Evolutionary conservation across 2,113 vertebrate genomes (phyloP), one percentile per base, ranked within the genome.

Genomic region (Petrocephalus zakoni): DNA sequence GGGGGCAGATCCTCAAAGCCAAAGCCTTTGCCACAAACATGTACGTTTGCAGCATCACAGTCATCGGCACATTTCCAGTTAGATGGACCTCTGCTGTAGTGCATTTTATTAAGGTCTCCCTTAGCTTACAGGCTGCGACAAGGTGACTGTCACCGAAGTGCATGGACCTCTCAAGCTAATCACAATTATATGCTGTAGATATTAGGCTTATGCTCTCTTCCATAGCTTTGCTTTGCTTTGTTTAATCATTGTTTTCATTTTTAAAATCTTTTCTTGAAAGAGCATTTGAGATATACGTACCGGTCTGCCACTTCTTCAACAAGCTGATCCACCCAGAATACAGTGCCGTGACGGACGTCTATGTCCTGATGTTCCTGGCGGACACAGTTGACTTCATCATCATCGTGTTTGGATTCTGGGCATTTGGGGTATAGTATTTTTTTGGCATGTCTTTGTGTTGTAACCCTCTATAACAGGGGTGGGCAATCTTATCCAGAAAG

Each of bases 331-430:
- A 98, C 87, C 97, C 98, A 9, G 97, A 99, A 89, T 99, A 98
- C 94, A 99, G 97, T 4, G 97, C 98, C 0, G 98, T 99, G 92
- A 98, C 97, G 0, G 97, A 99, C 0, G 97, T 99, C 2, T 99
- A 99, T 0, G 97, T 98, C 88, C 96, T 98, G 90, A 99, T 99
- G 98, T 99, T 99, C 92, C 94, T 99, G 29, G 97, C 97, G 0
- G 98, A 99, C 91, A 98, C 97, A 0, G 96, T 98, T 0, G 97
- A 98, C 93, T 99, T 99, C 93, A 96, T 99, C 94, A 97, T 98
- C 93, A 98, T 98, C 61, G 97, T 99, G 81, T 99, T 99, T 87
- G 97, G 98, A 89, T 99, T 98, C 92, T 97, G 97, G 96, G 98
- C 98, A 86, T 99, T 99, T 81, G 98, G 97, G 95, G 97, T 99